These are phyloP conservation scores for Cotesia vestalis DNA, from an alignment of 1,140 invertebrate species.

Conservation along the genomic window DNA sequence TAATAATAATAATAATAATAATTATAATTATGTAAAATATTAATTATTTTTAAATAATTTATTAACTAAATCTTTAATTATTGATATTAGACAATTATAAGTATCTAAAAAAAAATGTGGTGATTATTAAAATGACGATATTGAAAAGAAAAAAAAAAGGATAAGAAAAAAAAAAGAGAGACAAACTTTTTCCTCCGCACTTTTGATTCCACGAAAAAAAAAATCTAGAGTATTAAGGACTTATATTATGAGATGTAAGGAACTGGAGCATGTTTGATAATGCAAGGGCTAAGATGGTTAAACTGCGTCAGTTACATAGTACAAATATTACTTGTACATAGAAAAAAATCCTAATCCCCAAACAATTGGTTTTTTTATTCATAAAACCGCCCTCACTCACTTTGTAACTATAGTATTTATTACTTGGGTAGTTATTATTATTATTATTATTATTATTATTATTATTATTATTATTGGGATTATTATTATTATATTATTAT, in stretches of 20 bases:
- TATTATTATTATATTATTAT: slow-evolving; percentile 66
- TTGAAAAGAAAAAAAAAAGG: background rate
- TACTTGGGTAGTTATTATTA: slow-evolving; percentile 62
- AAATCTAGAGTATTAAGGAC: background rate
- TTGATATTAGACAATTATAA: background rate
- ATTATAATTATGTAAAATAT: slow-evolving; percentile 5
- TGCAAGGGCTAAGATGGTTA: slow-evolving; percentile 53
- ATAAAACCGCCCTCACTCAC: slow-evolving; percentile 59
- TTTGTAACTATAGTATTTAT: slow-evolving; percentile 69
- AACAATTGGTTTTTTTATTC: slow-evolving; percentile 60
- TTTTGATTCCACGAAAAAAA: slow-evolving; percentile 10
- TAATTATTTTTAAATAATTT: slow-evolving; percentile 12
- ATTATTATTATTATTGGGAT: slow-evolving; percentile 63
- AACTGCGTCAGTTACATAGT: slow-evolving; percentile 63
- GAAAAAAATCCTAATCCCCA: slow-evolving; percentile 47
- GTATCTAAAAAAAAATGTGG: slow-evolving; percentile 1
- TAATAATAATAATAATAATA: slow-evolving; percentile 11
- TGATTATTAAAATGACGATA: background rate
- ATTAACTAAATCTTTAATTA: background rate
- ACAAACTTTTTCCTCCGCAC: slow-evolving; percentile 19
- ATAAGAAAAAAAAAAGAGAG: slow-evolving; percentile 12
- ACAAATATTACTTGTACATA: slow-evolving; percentile 67
- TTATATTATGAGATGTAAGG: slow-evolving; percentile 26
- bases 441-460: too few relatives aligned
- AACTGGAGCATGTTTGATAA: slow-evolving; percentile 53